Base-by-base conservation (phyloP, 2,113 vertebrate species). In the Propithecus coquereli region DNA sequence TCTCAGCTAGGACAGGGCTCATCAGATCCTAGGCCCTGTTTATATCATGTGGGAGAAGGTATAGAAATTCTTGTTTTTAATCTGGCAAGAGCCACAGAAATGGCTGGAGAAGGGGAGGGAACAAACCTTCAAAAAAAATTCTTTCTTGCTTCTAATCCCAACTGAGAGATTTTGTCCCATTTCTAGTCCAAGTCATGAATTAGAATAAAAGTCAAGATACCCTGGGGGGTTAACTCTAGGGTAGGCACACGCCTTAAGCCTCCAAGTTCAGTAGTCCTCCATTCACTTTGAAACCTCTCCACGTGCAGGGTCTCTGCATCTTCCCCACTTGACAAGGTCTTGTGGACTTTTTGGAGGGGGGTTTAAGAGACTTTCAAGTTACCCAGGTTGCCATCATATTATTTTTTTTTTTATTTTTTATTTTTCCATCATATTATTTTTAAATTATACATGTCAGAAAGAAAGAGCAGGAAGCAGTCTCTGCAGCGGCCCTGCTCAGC, bases 281-380 rank as follows among this genome's bases (percentile, higher is more conserved):
- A 23, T 37, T 88, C 7, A 30, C 40, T 61, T 40, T 6, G 43
- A 65, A 22, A 25, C 25, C 32, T 76, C 40, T 61, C 13, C 40
- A 57, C 8, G 3, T 76, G 40, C 47, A 80, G 59, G 25, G 25
- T 30, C 17, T 77, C n/a, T 40, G 0, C 25, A 37, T 77, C 7
- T 23, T 61, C 85, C 50, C 54, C 34, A 54, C 4, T 77, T 23
- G 37, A 94, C 20, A 59, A 85, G 34, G 6, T 90, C n/a, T 94
- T 8, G 1, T 59, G 34, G 52, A 32, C 4, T 37, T 18, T 43
- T 17, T 43, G 61, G 14, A 25, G 8, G 18, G 47, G 3, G 12
- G 63, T 71, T 88, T 34, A 87, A 73, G 74, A 90, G 45, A 74
- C 34, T 32, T 83, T 57, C 54, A n/a, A n/a, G n/a, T n/a, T 76